Percentiles rank a stretch among this genome's conserved stretches.
phyloP scores from a whole-genome alignment of 2,113 vertebrate genomes.

The Cryptotis parvus region DNA sequence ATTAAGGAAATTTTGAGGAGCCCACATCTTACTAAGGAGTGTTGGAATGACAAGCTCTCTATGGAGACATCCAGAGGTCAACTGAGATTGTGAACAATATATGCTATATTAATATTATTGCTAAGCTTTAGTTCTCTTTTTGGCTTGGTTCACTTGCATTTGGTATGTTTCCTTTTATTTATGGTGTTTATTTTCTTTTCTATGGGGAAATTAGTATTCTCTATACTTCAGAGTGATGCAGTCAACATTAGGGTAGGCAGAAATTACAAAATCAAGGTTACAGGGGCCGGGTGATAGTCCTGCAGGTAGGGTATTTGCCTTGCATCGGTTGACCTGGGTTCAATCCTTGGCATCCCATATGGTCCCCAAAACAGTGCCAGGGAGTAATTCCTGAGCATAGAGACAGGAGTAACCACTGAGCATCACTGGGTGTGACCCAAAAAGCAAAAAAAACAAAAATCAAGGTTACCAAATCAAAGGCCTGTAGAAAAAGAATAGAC shows the following conservation, averaged over 20 bases:
- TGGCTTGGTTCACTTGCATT: background rate
- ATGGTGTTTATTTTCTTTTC: background rate
- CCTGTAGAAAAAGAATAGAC: background rate
- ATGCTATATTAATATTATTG: background rate
- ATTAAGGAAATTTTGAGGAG: background rate
- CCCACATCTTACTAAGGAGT: background rate
- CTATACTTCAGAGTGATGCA: too few relatives aligned
- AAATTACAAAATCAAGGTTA: too few relatives aligned
- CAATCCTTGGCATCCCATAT: too few relatives aligned
- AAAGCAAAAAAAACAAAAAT: too few relatives aligned
- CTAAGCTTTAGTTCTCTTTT: background rate
- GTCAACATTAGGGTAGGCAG: background rate
- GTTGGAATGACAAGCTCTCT: background rate
- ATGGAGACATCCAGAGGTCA: background rate
- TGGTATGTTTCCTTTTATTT: background rate
- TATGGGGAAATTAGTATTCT: background rate
- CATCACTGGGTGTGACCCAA: too few relatives aligned
- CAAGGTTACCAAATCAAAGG: conserved; percentile 2
- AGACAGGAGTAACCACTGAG: too few relatives aligned
- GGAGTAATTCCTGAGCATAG: too few relatives aligned
- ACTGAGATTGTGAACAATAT: too few relatives aligned
- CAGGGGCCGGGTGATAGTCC: too few relatives aligned
- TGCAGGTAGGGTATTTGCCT: too few relatives aligned
- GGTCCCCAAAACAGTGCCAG: too few relatives aligned
- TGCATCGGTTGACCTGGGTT: too few relatives aligned